Percentiles rank a stretch among this genome's conserved stretches.
These are phyloP conservation scores for Notechis scutatus DNA, from an alignment of 2,113 vertebrate genomes.

Conservation along the genomic window DNA sequence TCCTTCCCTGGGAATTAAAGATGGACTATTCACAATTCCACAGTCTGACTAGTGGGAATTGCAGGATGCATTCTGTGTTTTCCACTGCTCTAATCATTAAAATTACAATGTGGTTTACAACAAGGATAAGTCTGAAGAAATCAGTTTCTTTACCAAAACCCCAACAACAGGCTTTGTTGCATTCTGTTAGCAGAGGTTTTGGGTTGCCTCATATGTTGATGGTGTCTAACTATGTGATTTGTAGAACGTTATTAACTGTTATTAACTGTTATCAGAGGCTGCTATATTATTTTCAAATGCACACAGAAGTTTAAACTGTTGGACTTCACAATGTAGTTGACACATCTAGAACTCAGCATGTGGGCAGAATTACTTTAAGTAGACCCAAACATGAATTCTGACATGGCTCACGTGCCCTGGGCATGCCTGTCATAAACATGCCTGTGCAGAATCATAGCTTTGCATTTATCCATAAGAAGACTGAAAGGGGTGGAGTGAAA, in stretches of 20 bases:
- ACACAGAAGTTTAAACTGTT: background rate
- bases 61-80: background rate
- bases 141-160: background rate
- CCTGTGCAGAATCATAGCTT: background rate
- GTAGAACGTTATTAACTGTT: too few relatives aligned
- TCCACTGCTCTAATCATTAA: background rate
- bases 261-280: background rate
- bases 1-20: background rate
- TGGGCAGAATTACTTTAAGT: too few relatives aligned
- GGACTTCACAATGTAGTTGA: background rate
- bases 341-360: background rate
- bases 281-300: background rate
- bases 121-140: background rate
- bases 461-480: background rate
- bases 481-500: background rate
- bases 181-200: background rate
- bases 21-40: background rate
- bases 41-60: background rate
- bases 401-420: background rate
- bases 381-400: background rate
- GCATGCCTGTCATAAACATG: background rate
- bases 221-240: background rate
- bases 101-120: background rate
- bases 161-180: background rate
- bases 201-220: background rate